A percentile compares a stretch with the other conserved stretches of the same genome.
Conservation (phyloP, 2,113 vertebrate species). For the Grallaria varia region DNA sequence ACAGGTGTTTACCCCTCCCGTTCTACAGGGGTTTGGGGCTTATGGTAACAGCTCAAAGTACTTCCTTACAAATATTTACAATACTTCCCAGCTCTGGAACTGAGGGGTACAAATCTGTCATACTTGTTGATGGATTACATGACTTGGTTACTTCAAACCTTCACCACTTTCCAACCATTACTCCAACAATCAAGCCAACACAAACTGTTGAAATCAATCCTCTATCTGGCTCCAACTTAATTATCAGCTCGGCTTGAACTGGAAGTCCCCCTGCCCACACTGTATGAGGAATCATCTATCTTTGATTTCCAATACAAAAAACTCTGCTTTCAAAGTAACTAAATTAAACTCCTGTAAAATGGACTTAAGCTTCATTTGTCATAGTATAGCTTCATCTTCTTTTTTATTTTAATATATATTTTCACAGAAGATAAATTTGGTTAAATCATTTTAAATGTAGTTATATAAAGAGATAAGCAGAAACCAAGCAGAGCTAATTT, state of each 20-base stretch:
- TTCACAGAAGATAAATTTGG: background rate
- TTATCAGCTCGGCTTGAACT: background rate
- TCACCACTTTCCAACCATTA: background rate
- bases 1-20: background rate
- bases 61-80: background rate
- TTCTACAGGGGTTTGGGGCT: background rate
- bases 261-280: background rate
- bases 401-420: background rate
- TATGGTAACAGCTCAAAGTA: background rate
- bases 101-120: rapidly evolving
- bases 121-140: background rate
- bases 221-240: background rate
- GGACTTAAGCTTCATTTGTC: background rate
- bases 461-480: background rate
- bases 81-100: background rate
- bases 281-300: background rate
- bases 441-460: background rate
- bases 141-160: background rate
- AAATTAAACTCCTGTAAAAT: background rate
- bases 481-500: background rate
- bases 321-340: background rate
- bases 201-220: background rate
- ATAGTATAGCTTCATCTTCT: background rate
- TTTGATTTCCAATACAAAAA: background rate
- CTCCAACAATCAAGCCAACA: background rate